phyloP scores from a whole-genome alignment of 2,113 vertebrate species.

The Pelecanoides urinatrix region DNA sequence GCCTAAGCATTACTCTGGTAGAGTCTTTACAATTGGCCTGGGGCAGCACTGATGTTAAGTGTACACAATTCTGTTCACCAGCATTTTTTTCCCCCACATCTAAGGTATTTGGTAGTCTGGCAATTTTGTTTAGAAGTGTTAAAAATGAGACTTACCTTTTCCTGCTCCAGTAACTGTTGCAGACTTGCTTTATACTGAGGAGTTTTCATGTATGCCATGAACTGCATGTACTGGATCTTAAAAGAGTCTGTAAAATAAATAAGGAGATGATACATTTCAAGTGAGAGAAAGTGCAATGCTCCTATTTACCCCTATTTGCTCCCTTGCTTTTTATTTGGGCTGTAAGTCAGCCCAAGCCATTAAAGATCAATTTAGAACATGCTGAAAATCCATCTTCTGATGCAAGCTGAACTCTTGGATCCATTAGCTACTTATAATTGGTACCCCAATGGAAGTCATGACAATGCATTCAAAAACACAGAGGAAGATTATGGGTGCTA shows the following conservation, averaged over 20 bases:
- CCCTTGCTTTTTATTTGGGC: neutral
- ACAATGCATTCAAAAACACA: neutral
- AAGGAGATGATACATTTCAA: neutral
- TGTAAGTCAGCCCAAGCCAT: neutral
- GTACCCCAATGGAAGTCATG: neutral
- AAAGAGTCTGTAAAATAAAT: constrained; percentile 83
- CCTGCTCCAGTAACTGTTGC: constrained; percentile 92
- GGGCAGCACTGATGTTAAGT: neutral
- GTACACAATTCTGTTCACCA: neutral
- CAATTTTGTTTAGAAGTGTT: neutral
- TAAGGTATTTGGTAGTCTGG: neutral
- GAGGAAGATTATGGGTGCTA: neutral
- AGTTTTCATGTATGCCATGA: constrained; percentile 94
- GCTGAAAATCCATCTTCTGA: neutral
- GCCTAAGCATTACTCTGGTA: neutral
- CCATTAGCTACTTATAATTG: neutral
- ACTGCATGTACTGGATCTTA: constrained; percentile 96
- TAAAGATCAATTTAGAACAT: neutral
- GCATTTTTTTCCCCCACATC: too few relatives aligned
- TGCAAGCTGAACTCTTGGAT: neutral
- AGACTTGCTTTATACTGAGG: constrained; percentile 92
- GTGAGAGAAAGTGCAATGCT: neutral
- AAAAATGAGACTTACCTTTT: constrained; percentile 80
- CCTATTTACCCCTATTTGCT: neutral
- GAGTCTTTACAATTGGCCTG: neutral